Evolutionary conservation across 2,888 invertebrate species (phyloP).

Genomic region (Drosophila buzzatii): DNA sequence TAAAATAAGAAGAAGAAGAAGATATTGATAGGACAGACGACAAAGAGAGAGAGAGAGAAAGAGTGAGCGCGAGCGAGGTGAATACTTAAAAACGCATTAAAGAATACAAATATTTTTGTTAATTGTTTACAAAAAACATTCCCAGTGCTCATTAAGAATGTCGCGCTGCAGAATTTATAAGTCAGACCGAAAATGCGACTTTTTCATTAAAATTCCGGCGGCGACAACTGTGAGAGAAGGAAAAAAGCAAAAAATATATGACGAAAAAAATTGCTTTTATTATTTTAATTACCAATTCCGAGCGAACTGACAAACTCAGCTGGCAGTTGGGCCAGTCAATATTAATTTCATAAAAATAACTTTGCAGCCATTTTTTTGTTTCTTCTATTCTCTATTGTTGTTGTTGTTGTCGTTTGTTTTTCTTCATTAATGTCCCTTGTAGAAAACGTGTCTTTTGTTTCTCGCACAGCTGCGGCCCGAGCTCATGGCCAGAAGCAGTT

Average conservation of each 20-base stretch:
- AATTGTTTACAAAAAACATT: conserved; percentile 76
- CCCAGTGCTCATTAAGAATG: conserved; percentile 49
- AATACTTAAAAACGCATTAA: conserved; percentile 70
- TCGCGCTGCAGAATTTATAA: conserved; percentile 65
- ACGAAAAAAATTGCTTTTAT: conserved; percentile 73
- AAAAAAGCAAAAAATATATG: conserved; percentile 18
- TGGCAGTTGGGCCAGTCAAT: conserved; percentile 69
- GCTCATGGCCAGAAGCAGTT: conserved; percentile 4
- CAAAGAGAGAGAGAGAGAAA: not conserved
- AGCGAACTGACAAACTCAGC: conserved; percentile 59
- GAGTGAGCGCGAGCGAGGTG: conserved; percentile 7
- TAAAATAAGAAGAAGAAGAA: conserved; percentile 44
- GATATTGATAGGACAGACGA: conserved; percentile 41
- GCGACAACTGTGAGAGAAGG: conserved; percentile 20
- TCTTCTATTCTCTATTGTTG: not conserved
- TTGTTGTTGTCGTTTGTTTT: conserved; percentile 38
- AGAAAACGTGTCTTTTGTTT: conserved; percentile 77
- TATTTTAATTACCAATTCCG: conserved; percentile 81
- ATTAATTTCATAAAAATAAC: conserved; percentile 80
- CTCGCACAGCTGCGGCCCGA: conserved; percentile 48
- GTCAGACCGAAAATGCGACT: conserved; percentile 53
- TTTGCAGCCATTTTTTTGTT: conserved; percentile 48
- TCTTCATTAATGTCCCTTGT: conserved; percentile 62
- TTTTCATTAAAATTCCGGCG: conserved; percentile 77
- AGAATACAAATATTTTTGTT: conserved; percentile 51